Base-by-base conservation (phyloP, 2,113 vertebrate genomes). In the Aptenodytes forsteri region DNA sequence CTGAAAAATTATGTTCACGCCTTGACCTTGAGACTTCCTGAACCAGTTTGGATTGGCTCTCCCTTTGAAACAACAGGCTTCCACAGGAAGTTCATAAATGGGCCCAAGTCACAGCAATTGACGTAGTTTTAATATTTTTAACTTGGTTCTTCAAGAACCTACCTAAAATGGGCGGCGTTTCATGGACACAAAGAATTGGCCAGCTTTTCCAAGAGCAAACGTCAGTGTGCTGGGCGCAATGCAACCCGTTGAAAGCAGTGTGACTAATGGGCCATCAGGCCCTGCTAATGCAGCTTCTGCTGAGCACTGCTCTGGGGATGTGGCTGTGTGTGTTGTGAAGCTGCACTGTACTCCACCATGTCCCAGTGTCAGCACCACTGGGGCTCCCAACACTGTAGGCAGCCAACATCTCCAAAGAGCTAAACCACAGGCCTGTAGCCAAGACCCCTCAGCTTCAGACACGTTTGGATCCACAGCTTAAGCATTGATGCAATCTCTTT, bases 21-120 rank as follows among this genome's bases (percentile, higher is more conserved):
- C 93, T 97, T 96, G 93, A 97, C 95, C 96, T 85, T 27, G 54
- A 94, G 69, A 96, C 83, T 97, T 97, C 96, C 93, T 97, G 96
- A 97, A 96, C 66, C 91, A 91, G 93, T 97, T 97, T 96, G 91
- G 89, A 96, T 97, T 96, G 94, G 96, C 96, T 95, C 64, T 96
- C 86, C 54, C 75, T 67, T 89, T 50, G 91, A 93, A 96, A 95
- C 72, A 92, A 83, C 93, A 93, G 73, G 64, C 86, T 94, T 95
- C 83, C 87, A 94, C 47, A 65, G 96, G 95, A 97, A 97, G 96
- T 96, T 91, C 94, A 96, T 77, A 97, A 96, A 96, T 94, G 94
- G 92, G 81, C 77, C 75, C 94, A 69, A 97, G 93, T 96, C 97
- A 97, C 81, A 97, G 93, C 87, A 95, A 62, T 61, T 97, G 95